Percentiles rank a stretch among this genome's conserved stretches.
These are phyloP conservation scores for Sinosuthora webbiana DNA, from an alignment of 2,113 vertebrate species.

Conservation along the genomic window DNA sequence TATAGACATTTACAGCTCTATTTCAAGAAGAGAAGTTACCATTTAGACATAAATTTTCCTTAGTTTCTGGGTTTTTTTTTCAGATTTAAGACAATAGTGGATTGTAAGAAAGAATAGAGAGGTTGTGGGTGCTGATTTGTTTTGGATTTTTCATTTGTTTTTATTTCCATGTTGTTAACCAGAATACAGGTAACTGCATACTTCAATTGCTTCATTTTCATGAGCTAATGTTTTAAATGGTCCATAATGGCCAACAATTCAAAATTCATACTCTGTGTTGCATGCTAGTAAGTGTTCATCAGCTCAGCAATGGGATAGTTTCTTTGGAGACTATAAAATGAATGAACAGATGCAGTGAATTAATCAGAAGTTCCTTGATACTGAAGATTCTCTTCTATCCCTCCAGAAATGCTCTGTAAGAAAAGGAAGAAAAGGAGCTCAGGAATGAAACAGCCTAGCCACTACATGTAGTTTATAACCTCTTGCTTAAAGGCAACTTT, in stretches of 20 bases:
- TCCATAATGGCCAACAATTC: background rate
- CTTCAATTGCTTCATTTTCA: background rate
- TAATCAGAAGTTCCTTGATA: background rate
- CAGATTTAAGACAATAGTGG: background rate
- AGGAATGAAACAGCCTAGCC: background rate
- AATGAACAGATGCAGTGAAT: background rate
- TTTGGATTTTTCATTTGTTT: background rate
- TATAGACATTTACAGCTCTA: background rate
- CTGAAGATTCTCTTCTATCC: background rate
- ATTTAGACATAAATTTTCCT: background rate
- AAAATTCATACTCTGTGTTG: background rate
- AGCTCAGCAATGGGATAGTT: background rate
- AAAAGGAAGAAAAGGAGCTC: background rate
- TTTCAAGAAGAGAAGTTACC: background rate
- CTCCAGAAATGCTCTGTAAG: background rate
- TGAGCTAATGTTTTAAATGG: background rate
- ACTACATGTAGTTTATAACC: background rate
- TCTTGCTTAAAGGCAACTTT: background rate
- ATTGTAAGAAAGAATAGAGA: background rate
- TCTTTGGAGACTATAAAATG: background rate
- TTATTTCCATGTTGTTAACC: background rate
- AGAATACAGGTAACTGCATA: background rate
- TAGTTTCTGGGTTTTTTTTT: background rate
- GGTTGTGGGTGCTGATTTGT: background rate
- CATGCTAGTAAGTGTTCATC: background rate